Conservation (phyloP, 2,888 invertebrate genomes). For the Ectobius pallidus region DNA sequence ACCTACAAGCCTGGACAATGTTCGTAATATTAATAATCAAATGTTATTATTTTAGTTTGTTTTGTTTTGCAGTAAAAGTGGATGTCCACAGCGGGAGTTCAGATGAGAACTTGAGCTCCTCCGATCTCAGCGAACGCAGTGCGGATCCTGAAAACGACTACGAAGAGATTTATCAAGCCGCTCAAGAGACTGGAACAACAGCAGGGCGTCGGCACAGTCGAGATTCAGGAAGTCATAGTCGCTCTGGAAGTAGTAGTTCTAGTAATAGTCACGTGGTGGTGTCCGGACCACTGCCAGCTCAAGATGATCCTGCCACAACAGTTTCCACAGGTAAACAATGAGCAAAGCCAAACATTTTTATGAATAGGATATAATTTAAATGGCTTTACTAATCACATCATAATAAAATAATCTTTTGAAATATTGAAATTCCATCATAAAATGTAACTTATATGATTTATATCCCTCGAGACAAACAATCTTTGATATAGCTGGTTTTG, state of each 20-base stretch:
- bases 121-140: constrained; percentile 52
- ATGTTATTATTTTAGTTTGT: neutral
- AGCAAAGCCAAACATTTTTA: too few relatives aligned
- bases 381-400: too few relatives aligned
- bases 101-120: constrained; percentile 66
- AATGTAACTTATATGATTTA: too few relatives aligned
- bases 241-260: constrained; percentile 61
- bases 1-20: too few relatives aligned
- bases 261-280: constrained; percentile 24
- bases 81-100: constrained; percentile 76
- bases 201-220: neutral
- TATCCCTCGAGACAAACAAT: too few relatives aligned
- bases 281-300: neutral
- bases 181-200: constrained; percentile 60
- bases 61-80: constrained; percentile 71
- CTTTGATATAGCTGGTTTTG: too few relatives aligned
- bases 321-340: constrained; percentile 41
- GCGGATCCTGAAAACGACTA: constrained; percentile 65
- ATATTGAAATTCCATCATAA: too few relatives aligned
- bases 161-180: constrained; percentile 74
- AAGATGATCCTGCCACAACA: constrained; percentile 36
- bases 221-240: constrained; percentile 64
- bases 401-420: too few relatives aligned
- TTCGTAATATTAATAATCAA: too few relatives aligned
- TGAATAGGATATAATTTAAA: too few relatives aligned